Evolutionary conservation across 2,113 vertebrate genomes (phyloP).

Genomic region (Calypte anna): DNA sequence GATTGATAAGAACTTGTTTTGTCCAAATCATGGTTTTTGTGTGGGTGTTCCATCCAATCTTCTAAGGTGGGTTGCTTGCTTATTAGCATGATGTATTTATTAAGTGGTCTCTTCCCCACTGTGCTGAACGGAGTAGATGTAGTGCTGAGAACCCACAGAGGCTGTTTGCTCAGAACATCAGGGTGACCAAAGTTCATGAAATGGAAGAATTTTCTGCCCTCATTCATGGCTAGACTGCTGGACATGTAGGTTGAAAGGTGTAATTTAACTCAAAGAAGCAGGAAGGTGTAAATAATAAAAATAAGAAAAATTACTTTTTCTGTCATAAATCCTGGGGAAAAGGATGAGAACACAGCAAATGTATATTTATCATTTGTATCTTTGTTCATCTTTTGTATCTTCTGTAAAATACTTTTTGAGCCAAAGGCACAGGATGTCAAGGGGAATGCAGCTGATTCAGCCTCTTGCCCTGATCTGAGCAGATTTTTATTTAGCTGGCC

Average conservation of each 20-base stretch:
- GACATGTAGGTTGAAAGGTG: not conserved
- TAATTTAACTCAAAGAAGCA: not conserved
- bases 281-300: not conserved
- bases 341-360: not conserved
- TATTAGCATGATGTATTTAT: rapidly evolving
- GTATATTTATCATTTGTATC: not conserved
- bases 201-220: not conserved
- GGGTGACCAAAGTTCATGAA: too few species aligned
- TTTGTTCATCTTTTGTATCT: not conserved
- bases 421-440: not conserved
- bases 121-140: not conserved
- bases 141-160: not conserved
- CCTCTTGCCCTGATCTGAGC: not conserved
- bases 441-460: not conserved
- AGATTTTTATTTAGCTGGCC: not conserved
- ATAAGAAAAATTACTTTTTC: not conserved
- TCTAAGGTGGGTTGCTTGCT: not conserved
- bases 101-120: not conserved
- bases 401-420: not conserved
- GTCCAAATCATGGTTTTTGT: not conserved
- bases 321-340: not conserved
- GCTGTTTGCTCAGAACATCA: not conserved
- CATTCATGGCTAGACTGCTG: not conserved
- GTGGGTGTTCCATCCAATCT: not conserved
- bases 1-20: not conserved